Percentiles rank a stretch among this genome's conserved stretches.
phyloP scores from a whole-genome alignment of 1,140 invertebrate genomes.

The Drosophila varians region DNA sequence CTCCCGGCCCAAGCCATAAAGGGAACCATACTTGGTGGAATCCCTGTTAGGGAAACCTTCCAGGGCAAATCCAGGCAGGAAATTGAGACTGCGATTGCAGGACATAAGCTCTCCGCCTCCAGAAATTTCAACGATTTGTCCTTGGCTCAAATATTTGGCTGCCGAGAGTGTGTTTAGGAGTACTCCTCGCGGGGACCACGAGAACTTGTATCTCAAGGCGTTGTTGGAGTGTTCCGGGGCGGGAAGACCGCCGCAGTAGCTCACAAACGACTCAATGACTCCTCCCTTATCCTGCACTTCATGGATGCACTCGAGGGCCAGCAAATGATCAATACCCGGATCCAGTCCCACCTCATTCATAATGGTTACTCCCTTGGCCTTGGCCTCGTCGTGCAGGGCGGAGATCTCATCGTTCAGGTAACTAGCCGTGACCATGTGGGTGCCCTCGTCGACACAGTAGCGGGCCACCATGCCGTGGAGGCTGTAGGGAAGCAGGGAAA shows the following conservation, averaged over 20 bases:
- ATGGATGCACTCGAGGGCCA: slow-evolving; percentile 99
- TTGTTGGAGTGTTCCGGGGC: slow-evolving; percentile 98
- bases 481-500: slow-evolving; percentile 96
- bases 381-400: slow-evolving; percentile 91
- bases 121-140: slow-evolving; percentile 94
- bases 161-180: slow-evolving; percentile 94
- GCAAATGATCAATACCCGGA: slow-evolving; percentile 98
- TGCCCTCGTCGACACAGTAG: slow-evolving; percentile 92
- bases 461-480: slow-evolving; percentile 94
- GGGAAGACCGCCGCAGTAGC: slow-evolving; percentile 98
- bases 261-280: slow-evolving; percentile 96
- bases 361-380: slow-evolving; percentile 93
- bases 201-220: slow-evolving; percentile 98
- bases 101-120: slow-evolving; percentile 95
- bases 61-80: slow-evolving; percentile 97
- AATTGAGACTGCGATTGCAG: slow-evolving; percentile 90
- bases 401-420: slow-evolving; percentile 95
- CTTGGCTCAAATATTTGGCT: slow-evolving; percentile 94
- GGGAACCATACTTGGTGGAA: slow-evolving; percentile 93
- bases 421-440: slow-evolving; percentile 98
- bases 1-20: slow-evolving; percentile 93
- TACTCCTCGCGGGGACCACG: slow-evolving; percentile 97
- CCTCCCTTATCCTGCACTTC: slow-evolving; percentile 91
- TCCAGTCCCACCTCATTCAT: slow-evolving; percentile 98
- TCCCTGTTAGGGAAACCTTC: slow-evolving; percentile 98